Percentiles rank a stretch among this genome's conserved stretches.
Conservation (phyloP, 2,797 vertebrate genomes). For the Pseudochaenichthys georgianus region DNA sequence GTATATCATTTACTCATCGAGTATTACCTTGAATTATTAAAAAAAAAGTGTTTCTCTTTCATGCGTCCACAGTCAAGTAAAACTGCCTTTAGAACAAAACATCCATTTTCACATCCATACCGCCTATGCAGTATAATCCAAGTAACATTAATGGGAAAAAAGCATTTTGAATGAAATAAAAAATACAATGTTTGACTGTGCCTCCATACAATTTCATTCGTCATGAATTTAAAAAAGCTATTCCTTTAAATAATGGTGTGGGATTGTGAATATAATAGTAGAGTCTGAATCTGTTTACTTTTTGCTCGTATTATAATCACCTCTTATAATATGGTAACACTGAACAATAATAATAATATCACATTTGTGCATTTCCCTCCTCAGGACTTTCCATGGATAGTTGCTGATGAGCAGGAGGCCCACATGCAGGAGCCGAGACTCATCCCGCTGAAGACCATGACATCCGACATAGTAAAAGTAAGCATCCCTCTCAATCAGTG, state of each 20-base stretch:
- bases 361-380: slow-evolving; percentile 11
- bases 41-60: no score
- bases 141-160: no score
- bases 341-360: neutral
- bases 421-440: slow-evolving; percentile 96
- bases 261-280: neutral
- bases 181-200: no score
- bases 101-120: no score
- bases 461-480: slow-evolving; percentile 96
- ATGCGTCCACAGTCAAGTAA: no score
- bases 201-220: no score
- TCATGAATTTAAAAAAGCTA: no score
- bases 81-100: no score
- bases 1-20: no score
- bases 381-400: slow-evolving; percentile 98
- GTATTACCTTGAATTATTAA: no score
- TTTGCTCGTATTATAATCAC: neutral
- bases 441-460: slow-evolving; percentile 98
- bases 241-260: neutral
- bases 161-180: no score
- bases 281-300: neutral
- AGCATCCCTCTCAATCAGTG: slow-evolving; percentile 26
- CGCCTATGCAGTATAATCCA: no score
- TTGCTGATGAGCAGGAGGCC: slow-evolving; percentile 96
- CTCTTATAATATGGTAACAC: neutral